Evolutionary conservation across 1,140 invertebrate genomes (phyloP).

Genomic region (Tetranychus cinnabarinus): DNA sequence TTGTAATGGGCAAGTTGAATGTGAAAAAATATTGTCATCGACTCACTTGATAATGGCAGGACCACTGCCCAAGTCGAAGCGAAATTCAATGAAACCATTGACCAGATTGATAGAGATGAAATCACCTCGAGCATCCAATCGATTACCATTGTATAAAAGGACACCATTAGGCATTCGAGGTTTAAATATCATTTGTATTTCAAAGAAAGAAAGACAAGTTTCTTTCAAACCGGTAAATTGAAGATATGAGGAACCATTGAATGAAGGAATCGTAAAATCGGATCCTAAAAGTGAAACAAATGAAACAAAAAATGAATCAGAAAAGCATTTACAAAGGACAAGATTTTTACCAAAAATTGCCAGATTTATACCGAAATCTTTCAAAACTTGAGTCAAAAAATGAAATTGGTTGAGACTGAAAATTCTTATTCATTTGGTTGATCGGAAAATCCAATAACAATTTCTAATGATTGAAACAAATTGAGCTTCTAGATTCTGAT

Average conservation of each 20-base stretch:
- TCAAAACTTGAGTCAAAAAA: too few relatives aligned
- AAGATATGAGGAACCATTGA: conserved; percentile 73
- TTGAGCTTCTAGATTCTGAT: too few relatives aligned
- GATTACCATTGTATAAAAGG: conserved; percentile 67
- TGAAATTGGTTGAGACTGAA: too few relatives aligned
- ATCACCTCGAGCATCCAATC: conserved; percentile 62
- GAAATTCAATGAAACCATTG: conserved; percentile 61
- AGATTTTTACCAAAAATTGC: background rate
- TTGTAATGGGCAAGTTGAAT: background rate
- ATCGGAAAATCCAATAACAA: too few relatives aligned
- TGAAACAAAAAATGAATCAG: conserved; percentile 11
- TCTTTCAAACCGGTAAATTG: conserved; percentile 55
- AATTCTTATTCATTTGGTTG: too few relatives aligned
- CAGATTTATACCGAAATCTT: too few relatives aligned
- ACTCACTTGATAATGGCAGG: conserved; percentile 27
- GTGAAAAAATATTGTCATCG: background rate
- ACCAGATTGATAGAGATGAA: conserved; percentile 68
- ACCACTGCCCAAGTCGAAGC: conserved; percentile 77
- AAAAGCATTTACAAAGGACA: conserved; percentile 3
- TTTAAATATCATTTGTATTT: conserved; percentile 64
- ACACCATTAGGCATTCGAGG: conserved; percentile 51
- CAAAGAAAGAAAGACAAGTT: conserved; percentile 63
- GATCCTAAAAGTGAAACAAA: conserved; percentile 14
- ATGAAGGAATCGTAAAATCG: conserved; percentile 40
- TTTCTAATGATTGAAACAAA: too few relatives aligned